Evolutionary conservation across 2,113 vertebrate genomes (phyloP), one percentile per base, ranked within the genome.

Genomic region (Actenoides hombroni): DNA sequence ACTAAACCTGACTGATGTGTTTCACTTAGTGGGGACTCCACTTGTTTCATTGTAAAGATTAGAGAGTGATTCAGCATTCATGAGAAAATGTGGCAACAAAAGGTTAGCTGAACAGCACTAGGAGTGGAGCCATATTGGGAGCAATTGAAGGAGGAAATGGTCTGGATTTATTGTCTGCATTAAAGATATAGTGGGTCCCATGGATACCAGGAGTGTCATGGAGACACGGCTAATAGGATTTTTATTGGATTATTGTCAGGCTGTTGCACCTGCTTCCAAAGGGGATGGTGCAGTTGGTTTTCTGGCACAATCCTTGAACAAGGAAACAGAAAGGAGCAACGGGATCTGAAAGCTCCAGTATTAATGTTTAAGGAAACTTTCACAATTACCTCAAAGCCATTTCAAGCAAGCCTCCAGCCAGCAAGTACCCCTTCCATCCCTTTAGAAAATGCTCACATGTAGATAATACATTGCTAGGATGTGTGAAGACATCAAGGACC

Each of bases 131-230:
- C 97, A 98, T 96, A 91, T 97, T 94, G 97, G 97, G 97, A 98
- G 95, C 93, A 96, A 97, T 92, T 97, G 97, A 56, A 65, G 90
- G 92, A 98, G 96, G 98, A 98, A 98, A 97, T 94, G 86, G 96
- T 94, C 94, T 96, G 95, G 96, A 98, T 98, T 98, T 98, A 98
- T 98, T 96, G 97, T 95, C 94, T 95, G 89, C 96, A 97, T 98
- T 98, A 98, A 98, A 98, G 97, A 96, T 97, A 94, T 96, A 98
- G 98, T 97, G 94, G 88, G 96, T 97, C 97, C 97, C 97, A 95
- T 97, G 96, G 97, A 98, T 97, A 97, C 95, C 91, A 83, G 77
- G 94, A 97, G 88, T 97, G 97, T 97, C 97, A 97, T 96, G 97
- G 97, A 98, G 97, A 98, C 44, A 46, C 74, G 96, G 96, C 92